phyloP scores from a whole-genome alignment of 1,140 invertebrate genomes.

The Pseudomyrmex dendroicus region DNA sequence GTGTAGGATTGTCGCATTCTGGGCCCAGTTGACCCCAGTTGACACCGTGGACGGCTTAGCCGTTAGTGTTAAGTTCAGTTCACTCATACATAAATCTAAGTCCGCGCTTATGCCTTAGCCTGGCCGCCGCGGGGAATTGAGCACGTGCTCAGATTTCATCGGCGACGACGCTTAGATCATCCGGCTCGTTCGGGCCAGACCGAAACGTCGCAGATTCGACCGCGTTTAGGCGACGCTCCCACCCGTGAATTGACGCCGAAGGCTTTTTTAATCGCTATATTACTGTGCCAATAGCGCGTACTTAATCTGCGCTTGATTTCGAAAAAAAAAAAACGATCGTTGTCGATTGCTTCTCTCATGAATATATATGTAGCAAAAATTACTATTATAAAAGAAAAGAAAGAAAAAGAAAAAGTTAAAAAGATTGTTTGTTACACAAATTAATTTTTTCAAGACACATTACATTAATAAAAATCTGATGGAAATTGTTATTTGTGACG shows the following conservation, averaged over 20 bases:
- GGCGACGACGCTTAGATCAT: slow-evolving; percentile 82
- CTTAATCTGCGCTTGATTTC: slow-evolving; percentile 31
- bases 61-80: slow-evolving; percentile 84
- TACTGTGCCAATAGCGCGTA: slow-evolving; percentile 36
- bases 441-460: not conserved
- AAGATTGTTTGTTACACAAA: no score
- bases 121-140: slow-evolving; percentile 76
- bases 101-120: slow-evolving; percentile 79
- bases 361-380: no score
- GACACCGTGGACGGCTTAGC: slow-evolving; percentile 84
- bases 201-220: slow-evolving; percentile 69
- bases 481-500: not conserved
- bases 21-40: slow-evolving; percentile 85
- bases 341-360: no score
- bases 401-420: no score
- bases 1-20: slow-evolving; percentile 84
- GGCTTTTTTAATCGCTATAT: slow-evolving; percentile 53
- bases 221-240: slow-evolving; percentile 54
- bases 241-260: slow-evolving; percentile 53
- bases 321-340: not conserved
- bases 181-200: slow-evolving; percentile 71
- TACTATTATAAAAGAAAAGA: no score
- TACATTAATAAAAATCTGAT: not conserved
- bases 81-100: slow-evolving; percentile 84
- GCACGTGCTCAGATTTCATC: slow-evolving; percentile 85